Percentiles rank a stretch among this genome's conserved stretches.
Evolutionary conservation across 37 sponge, comb jelly and placozoan species (phyloP).

Genomic region (Ephydatia muelleri): DNA sequence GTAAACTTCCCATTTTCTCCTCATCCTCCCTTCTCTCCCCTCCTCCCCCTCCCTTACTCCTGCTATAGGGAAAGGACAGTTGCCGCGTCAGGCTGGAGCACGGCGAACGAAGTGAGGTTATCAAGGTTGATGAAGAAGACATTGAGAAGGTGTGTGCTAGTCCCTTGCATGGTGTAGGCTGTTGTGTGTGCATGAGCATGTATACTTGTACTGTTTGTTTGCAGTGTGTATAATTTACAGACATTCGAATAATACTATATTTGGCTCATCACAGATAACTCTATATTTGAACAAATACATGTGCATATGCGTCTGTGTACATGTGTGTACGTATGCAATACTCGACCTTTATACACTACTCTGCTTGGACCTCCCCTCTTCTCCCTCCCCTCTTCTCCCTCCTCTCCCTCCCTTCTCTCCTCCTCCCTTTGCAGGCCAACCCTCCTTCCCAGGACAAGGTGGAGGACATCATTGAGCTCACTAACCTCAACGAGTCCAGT

Average conservation of each 20-base stretch:
- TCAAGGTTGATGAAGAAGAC: slow-evolving; percentile 81
- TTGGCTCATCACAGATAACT: too few species aligned
- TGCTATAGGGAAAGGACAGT: slow-evolving; percentile 49
- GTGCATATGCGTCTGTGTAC: neutral
- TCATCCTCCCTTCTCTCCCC: neutral
- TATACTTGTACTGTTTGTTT: too few species aligned
- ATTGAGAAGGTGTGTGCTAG: slow-evolving; percentile 70
- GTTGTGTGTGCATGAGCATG: slow-evolving; percentile 9
- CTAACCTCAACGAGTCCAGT: slow-evolving; percentile 93
- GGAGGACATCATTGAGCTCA: slow-evolving; percentile 90
- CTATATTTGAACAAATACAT: neutral
- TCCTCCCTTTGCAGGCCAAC: slow-evolving; percentile 72
- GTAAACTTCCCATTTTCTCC: neutral
- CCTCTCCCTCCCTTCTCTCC: neutral
- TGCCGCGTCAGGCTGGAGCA: slow-evolving; percentile 53
- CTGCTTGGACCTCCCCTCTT: too few species aligned
- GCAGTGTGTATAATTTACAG: too few species aligned
- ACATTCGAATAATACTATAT: too few species aligned
- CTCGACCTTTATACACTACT: too few species aligned
- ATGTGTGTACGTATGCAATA: too few species aligned
- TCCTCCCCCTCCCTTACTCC: neutral
- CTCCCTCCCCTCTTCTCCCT: neutral
- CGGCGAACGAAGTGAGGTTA: slow-evolving; percentile 44
- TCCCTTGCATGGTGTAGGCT: slow-evolving; percentile 4
- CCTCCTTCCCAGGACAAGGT: slow-evolving; percentile 76